A percentile compares a stretch with the other conserved stretches of the same genome.
Evolutionary conservation across 2,797 vertebrate genomes (phyloP).

Genomic region (Fringilla coelebs): DNA sequence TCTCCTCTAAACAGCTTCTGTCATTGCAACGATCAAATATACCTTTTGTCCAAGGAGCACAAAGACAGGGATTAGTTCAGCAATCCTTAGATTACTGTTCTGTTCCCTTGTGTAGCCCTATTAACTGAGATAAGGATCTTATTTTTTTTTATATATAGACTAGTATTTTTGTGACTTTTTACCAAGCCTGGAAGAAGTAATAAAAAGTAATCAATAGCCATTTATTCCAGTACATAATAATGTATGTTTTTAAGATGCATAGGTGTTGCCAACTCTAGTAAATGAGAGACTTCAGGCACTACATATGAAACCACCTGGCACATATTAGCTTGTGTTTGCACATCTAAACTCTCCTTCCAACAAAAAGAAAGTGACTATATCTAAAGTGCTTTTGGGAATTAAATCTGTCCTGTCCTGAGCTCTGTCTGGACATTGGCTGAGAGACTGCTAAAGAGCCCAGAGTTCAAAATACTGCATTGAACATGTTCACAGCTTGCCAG

Average conservation of each 20-base stretch:
- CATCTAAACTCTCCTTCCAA: neutral
- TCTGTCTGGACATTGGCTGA: neutral
- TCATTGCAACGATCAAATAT: neutral
- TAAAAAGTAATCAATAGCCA: neutral
- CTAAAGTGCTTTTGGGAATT: neutral
- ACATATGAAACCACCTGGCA: neutral
- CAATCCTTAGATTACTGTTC: neutral
- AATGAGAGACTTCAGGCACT: neutral
- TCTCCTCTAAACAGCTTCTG: neutral
- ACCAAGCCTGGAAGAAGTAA: neutral
- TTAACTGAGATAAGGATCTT: neutral
- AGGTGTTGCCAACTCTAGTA: neutral
- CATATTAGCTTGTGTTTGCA: neutral
- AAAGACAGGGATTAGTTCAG: neutral
- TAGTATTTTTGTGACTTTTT: neutral
- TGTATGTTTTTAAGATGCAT: neutral
- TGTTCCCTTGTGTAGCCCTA: neutral
- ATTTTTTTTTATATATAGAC: neutral
- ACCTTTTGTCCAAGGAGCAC: neutral
- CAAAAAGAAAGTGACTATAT: neutral
- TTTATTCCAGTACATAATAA: neutral
- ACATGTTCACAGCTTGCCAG: neutral
- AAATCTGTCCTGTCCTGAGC: neutral
- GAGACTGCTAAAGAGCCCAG: fast-evolving
- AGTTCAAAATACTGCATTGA: neutral